Conservation (phyloP, 2,888 invertebrate genomes). For the Bombyx huttoni region DNA sequence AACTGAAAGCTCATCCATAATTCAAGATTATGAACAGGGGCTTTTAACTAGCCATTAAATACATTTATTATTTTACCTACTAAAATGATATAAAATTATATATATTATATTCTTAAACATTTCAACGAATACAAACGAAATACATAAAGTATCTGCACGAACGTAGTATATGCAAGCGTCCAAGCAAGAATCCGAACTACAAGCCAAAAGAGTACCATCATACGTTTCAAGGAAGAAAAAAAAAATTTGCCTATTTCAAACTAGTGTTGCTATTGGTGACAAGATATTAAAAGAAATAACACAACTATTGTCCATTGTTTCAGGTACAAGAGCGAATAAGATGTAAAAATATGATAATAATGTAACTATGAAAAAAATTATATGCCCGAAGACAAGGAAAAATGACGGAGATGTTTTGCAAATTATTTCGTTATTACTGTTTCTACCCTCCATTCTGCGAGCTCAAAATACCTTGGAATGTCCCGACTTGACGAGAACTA, state of each 20-base stretch:
- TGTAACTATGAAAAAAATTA: conserved; percentile 66
- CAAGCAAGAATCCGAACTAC: too few species aligned
- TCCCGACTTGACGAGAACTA: conserved; percentile 80
- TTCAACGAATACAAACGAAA: too few species aligned
- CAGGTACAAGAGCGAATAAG: conserved; percentile 22
- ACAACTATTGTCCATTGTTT: background rate
- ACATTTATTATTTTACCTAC: background rate
- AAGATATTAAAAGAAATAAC: too few species aligned
- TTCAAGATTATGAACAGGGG: background rate
- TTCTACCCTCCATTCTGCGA: conserved; percentile 57
- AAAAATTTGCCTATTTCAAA: too few species aligned
- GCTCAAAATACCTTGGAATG: conserved; percentile 73
- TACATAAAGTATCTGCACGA: too few species aligned
- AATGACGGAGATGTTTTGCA: conserved; percentile 49
- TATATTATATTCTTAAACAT: too few species aligned
- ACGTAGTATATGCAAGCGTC: too few species aligned
- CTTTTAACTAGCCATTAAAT: background rate
- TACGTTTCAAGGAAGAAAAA: too few species aligned
- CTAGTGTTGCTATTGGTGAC: too few species aligned
- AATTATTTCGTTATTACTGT: conserved; percentile 56
- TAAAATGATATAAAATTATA: too few species aligned
- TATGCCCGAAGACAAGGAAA: conserved; percentile 44
- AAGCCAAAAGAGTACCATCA: too few species aligned
- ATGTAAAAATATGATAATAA: conserved; percentile 46
- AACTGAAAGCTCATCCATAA: background rate